A percentile compares a stretch with the other conserved stretches of the same genome.
Conservation (phyloP, 2,888 invertebrate species). For the Apocheima hispidaria region DNA sequence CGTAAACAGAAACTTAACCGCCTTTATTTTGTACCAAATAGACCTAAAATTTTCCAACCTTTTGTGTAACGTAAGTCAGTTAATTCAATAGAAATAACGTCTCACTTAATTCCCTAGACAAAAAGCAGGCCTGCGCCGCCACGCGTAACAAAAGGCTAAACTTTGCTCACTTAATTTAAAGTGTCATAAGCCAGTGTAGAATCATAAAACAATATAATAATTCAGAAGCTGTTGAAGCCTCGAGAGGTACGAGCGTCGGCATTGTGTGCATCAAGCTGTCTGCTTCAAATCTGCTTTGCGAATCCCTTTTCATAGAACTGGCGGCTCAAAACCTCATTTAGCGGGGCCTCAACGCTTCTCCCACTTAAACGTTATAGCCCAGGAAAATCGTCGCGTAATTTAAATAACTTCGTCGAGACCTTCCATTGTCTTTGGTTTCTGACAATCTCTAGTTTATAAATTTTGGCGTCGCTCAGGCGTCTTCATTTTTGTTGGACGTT, state of each 20-base stretch:
- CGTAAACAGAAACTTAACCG: neutral
- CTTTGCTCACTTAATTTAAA: slow-evolving; percentile 70
- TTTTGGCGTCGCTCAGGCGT: slow-evolving; percentile 49
- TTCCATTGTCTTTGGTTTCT: slow-evolving; percentile 71
- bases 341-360: slow-evolving; percentile 69
- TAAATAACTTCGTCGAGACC: slow-evolving; percentile 77
- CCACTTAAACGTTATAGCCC: slow-evolving; percentile 75
- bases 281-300: slow-evolving; percentile 78
- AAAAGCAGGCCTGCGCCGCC: slow-evolving; percentile 44
- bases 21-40: slow-evolving; percentile 11
- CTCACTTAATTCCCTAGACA: slow-evolving; percentile 37
- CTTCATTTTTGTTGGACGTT: slow-evolving; percentile 24
- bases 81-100: slow-evolving; percentile 31
- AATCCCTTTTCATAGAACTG: slow-evolving; percentile 75
- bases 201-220: slow-evolving; percentile 79
- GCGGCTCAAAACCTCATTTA: slow-evolving; percentile 83
- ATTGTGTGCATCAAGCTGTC: slow-evolving; percentile 68
- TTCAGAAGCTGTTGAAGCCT: slow-evolving; percentile 58
- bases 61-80: slow-evolving; percentile 22
- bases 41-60: slow-evolving; percentile 2
- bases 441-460: slow-evolving; percentile 70
- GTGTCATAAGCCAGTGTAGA: slow-evolving; percentile 70
- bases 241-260: slow-evolving; percentile 63
- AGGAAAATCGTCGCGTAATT: slow-evolving; percentile 83
- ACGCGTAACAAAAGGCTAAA: slow-evolving; percentile 58